These are phyloP conservation scores for Poecilia latipinna DNA, from an alignment of 2,113 vertebrate genomes.

Conservation along the genomic window DNA sequence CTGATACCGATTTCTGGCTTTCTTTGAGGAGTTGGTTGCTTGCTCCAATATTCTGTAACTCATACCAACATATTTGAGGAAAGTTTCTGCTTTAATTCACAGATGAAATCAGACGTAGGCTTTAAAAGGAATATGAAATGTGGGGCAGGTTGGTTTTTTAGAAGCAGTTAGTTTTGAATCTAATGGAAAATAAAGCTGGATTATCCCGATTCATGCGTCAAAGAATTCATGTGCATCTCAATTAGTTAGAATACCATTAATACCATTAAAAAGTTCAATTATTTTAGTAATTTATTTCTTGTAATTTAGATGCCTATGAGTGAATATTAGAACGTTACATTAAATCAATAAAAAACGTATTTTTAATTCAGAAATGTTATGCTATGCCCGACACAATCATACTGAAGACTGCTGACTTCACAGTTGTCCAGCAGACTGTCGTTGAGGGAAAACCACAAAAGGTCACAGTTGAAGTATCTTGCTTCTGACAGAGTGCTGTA, in stretches of 20 bases:
- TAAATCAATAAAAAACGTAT: background rate
- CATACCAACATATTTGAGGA: background rate
- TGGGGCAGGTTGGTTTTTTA: background rate
- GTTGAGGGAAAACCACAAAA: background rate
- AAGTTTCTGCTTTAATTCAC: background rate
- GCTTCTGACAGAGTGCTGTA: background rate
- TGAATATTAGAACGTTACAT: background rate
- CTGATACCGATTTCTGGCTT: background rate
- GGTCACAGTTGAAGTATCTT: background rate
- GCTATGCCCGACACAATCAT: background rate
- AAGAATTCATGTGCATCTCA: background rate
- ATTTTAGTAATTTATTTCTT: background rate
- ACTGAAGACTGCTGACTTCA: background rate
- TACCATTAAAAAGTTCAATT: background rate
- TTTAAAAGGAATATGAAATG: background rate
- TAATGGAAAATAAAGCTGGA: background rate
- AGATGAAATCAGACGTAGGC: background rate
- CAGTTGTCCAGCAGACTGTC: background rate
- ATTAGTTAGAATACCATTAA: background rate
- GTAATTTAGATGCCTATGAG: background rate
- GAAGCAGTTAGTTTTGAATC: background rate
- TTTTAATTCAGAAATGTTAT: background rate
- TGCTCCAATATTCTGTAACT: background rate
- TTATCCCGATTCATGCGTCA: background rate
- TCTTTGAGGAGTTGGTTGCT: background rate